Percentiles rank a stretch among this genome's conserved stretches.
Conservation (phyloP, 2,113 vertebrate genomes). For the Atractosteus spatula region DNA sequence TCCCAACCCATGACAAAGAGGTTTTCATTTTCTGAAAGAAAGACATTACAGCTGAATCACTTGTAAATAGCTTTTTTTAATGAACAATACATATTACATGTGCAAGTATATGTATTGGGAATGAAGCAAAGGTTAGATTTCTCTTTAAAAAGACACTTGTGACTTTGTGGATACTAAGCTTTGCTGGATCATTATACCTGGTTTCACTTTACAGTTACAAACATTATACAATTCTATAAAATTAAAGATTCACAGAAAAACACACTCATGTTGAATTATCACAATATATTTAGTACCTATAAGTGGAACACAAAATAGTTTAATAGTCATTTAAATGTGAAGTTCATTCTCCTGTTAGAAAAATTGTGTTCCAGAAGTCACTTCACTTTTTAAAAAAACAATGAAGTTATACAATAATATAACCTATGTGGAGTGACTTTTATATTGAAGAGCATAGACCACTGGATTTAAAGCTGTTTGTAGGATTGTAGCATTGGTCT, state of each 20-base stretch:
- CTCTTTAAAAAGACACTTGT: slow-evolving; percentile 10
- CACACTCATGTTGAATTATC: neutral
- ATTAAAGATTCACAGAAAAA: slow-evolving; percentile 1
- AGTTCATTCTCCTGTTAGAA: neutral
- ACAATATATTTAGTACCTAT: neutral
- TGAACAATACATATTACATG: slow-evolving; percentile 19
- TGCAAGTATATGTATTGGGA: slow-evolving; percentile 7
- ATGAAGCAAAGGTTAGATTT: neutral
- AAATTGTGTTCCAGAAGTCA: too few relatives aligned
- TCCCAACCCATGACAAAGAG: too few relatives aligned
- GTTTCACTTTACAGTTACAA: slow-evolving; percentile 15
- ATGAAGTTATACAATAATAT: too few relatives aligned
- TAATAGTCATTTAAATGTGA: neutral
- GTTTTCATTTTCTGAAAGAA: neutral
- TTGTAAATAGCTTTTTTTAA: slow-evolving; percentile 16
- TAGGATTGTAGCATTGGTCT: too few relatives aligned
- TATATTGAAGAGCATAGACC: too few relatives aligned
- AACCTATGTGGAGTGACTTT: too few relatives aligned
- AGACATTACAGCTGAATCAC: neutral
- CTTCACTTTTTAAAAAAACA: too few relatives aligned
- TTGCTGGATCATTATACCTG: slow-evolving; percentile 2
- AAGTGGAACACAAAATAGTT: neutral
- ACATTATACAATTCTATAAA: slow-evolving; percentile 7
- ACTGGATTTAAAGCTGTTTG: too few relatives aligned
- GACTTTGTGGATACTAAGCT: slow-evolving; percentile 2